A percentile compares a stretch with the other conserved stretches of the same genome.
These are phyloP conservation scores for Podotricha telesiphe DNA, from an alignment of 2,888 invertebrate species.

Conservation along the genomic window DNA sequence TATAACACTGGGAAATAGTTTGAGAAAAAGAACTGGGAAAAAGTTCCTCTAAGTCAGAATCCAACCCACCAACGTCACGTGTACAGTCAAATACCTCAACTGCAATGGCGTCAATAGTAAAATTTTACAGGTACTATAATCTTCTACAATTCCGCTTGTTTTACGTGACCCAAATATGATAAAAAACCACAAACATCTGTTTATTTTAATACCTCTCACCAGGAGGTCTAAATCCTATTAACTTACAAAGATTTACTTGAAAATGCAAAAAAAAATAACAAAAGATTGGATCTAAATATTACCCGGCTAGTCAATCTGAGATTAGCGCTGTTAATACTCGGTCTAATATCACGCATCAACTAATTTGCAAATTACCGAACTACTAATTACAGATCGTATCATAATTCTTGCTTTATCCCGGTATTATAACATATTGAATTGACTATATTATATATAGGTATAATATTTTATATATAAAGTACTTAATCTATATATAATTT, in stretches of 20 bases:
- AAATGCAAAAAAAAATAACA: slow-evolving; percentile 22
- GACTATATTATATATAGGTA: no score
- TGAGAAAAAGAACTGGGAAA: no score
- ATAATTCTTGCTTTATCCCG: neutral
- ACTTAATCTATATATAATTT: no score
- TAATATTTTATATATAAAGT: no score
- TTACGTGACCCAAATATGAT: neutral
- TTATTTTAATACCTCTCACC: slow-evolving; percentile 8
- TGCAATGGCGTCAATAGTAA: no score
- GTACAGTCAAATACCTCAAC: no score
- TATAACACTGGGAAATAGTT: no score
- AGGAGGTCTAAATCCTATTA: slow-evolving; percentile 32
- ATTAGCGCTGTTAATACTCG: slow-evolving; percentile 70
- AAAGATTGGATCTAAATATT: slow-evolving; percentile 28
- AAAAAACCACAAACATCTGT: slow-evolving; percentile 2
- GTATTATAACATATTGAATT: neutral
- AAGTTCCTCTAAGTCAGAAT: no score
- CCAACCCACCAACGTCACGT: no score
- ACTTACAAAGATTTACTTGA: slow-evolving; percentile 21
- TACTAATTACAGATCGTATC: slow-evolving; percentile 18
- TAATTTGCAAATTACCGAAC: slow-evolving; percentile 77
- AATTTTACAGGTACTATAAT: no score
- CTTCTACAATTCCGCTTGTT: neutral
- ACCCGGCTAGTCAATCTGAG: slow-evolving; percentile 48
- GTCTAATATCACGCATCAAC: slow-evolving; percentile 69